A percentile compares a stretch with the other conserved stretches of the same genome.
Conservation (phyloP, 2,797 vertebrate genomes). For the Acanthurus tractus region DNA sequence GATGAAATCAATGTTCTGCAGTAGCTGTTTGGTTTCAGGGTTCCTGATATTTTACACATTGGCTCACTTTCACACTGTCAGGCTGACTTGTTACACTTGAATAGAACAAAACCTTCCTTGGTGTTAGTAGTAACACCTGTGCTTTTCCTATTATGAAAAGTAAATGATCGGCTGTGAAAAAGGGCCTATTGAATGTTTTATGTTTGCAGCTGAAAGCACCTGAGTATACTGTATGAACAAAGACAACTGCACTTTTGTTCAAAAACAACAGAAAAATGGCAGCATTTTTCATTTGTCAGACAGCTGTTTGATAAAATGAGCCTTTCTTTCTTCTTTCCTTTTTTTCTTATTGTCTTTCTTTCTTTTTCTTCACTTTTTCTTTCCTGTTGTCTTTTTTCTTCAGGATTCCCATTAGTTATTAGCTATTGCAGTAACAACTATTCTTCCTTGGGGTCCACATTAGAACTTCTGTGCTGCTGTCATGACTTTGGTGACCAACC, state of each 20-base stretch:
- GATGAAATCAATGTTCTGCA: slow-evolving; percentile 3
- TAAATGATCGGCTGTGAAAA: background rate
- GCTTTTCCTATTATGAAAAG: background rate
- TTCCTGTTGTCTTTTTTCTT: no score
- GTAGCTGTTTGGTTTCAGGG: background rate
- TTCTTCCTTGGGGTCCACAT: no score
- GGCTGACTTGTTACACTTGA: background rate
- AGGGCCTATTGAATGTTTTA: background rate
- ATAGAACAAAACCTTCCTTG: background rate
- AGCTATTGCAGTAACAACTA: no score
- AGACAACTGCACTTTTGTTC: background rate
- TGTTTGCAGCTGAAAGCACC: background rate
- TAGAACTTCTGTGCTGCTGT: background rate
- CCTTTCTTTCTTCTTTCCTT: no score
- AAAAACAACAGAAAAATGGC: background rate
- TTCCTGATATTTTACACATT: background rate
- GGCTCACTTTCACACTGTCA: slow-evolving; percentile 7
- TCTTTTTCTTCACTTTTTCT: no score
- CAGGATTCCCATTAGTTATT: no score
- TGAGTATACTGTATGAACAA: background rate
- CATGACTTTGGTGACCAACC: background rate
- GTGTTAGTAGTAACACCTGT: background rate
- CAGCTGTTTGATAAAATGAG: background rate
- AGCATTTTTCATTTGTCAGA: background rate
- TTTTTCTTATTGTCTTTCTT: no score